A percentile compares a stretch with the other conserved stretches of the same genome.
These are phyloP conservation scores for Hoplodrina ambigua DNA, from an alignment of 2,888 invertebrate genomes.

Conservation along the genomic window DNA sequence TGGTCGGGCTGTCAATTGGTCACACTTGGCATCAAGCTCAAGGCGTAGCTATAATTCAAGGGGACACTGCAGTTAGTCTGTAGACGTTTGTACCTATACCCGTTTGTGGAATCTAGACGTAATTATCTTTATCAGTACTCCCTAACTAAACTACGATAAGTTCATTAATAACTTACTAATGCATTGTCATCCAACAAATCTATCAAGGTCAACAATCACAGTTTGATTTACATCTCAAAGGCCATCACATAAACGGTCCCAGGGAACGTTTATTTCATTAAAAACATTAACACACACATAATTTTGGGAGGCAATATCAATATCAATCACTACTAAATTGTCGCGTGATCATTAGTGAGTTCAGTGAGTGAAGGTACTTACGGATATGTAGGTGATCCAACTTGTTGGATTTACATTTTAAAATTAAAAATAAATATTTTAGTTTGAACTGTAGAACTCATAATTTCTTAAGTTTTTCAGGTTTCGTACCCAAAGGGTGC, in stretches of 20 bases:
- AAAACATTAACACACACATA: constrained; percentile 8
- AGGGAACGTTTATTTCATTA: constrained; percentile 8
- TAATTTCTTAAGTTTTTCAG: no score
- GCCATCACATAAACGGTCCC: constrained; percentile 10
- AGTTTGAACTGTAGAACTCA: no score
- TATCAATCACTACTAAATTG: constrained; percentile 44
- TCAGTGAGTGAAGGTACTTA: background rate
- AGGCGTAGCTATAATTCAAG: no score
- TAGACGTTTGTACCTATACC: no score
- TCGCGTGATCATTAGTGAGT: constrained; percentile 12
- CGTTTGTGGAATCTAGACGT: no score
- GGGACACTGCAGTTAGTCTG: no score
- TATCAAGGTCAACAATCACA: background rate
- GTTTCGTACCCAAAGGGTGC: no score
- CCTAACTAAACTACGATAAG: background rate
- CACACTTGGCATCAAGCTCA: no score
- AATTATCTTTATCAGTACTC: background rate
- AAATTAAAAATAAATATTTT: no score
- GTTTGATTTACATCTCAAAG: constrained; percentile 9
- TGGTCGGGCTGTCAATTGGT: no score
- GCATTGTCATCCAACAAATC: background rate
- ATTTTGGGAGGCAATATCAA: constrained; percentile 36
- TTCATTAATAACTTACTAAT: background rate
- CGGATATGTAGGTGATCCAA: background rate
- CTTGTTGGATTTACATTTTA: no score